A percentile compares a stretch with the other conserved stretches of the same genome.
phyloP scores from a whole-genome alignment of 2,888 invertebrate species.

The Brachylomia viminalis region DNA sequence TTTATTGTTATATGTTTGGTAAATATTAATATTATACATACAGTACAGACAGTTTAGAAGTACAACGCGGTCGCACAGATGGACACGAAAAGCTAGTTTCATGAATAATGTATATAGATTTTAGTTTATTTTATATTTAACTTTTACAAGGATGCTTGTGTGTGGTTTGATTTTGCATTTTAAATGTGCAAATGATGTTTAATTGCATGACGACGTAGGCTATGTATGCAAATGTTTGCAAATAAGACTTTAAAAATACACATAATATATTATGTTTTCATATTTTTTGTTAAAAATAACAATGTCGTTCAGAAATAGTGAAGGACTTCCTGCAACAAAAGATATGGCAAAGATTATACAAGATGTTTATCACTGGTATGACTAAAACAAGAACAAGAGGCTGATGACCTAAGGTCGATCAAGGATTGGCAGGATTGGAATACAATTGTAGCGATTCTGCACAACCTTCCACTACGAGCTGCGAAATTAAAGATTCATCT shows the following conservation, averaged over 20 bases:
- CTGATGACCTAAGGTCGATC: no score
- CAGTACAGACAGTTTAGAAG: neutral
- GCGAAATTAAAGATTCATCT: neutral
- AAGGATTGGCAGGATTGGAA: no score
- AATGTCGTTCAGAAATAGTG: neutral
- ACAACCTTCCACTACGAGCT: neutral
- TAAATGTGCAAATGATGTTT: slow-evolving; percentile 24
- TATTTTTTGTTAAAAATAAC: neutral
- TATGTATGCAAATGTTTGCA: neutral
- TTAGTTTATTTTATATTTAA: no score
- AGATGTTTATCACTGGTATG: no score
- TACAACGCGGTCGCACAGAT: neutral
- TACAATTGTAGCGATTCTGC: neutral
- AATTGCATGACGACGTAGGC: neutral
- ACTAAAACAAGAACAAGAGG: no score
- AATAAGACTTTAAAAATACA: neutral
- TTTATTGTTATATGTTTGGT: neutral
- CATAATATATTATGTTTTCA: no score
- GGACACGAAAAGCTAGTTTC: neutral
- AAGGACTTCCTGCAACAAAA: neutral
- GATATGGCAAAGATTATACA: no score
- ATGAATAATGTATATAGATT: no score
- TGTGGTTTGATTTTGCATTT: slow-evolving; percentile 34
- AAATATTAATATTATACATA: neutral
- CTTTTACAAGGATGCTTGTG: slow-evolving; percentile 2